Base-by-base conservation (phyloP, 2,888 invertebrate species). In the Balanococcus diminutus region DNA sequence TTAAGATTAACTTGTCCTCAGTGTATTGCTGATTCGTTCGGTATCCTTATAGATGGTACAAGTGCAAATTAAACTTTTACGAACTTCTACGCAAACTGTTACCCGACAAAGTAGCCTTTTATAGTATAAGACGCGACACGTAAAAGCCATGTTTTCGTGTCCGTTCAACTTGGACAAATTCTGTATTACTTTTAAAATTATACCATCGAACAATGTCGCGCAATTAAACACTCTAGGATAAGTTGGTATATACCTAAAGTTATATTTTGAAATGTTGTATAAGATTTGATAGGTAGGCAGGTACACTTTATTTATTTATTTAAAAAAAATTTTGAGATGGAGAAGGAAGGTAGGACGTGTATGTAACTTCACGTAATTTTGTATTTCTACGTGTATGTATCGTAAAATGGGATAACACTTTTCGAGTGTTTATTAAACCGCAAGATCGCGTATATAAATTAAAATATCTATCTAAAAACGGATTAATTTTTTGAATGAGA, bases 1-100 rank as follows among this genome's bases (percentile, higher is more conserved):
- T 67, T 67, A 67, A 67, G 61, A 67, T 67, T 67, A 67, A 67
- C 61, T 67, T 25, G 61, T 67, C 61, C 61, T 67, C 61, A 28
- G 61, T 14, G 61, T 67, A 67, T 67, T 67, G 28, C 61, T 28
- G 61, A 67, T 67, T 67, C 61, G 61, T 67, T 67, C 61, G 25
- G 25, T 67, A 14, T 28, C 22, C 14, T 46, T n/a, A n/a, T 25
- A 67, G 61, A 28, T 28, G 61, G 61, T 67, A 11, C 61, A 25
- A 67, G 25, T 67, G 61, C 25, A 25, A 67, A 67, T 67, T 67
- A 67, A 67, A 67, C 61, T 67, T 67, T 67, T 67, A 67, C 6
- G 61, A 67, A 67, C 61, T 25, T 67, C 61, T 22, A 67, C 11
- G 28, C 25, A 67, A 67, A 25, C 61, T 28, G 61, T 25, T 67